Percentiles rank a stretch among this genome's conserved stretches.
phyloP scores from a whole-genome alignment of 2,888 invertebrate species.

The Eupithecia abbreviata region DNA sequence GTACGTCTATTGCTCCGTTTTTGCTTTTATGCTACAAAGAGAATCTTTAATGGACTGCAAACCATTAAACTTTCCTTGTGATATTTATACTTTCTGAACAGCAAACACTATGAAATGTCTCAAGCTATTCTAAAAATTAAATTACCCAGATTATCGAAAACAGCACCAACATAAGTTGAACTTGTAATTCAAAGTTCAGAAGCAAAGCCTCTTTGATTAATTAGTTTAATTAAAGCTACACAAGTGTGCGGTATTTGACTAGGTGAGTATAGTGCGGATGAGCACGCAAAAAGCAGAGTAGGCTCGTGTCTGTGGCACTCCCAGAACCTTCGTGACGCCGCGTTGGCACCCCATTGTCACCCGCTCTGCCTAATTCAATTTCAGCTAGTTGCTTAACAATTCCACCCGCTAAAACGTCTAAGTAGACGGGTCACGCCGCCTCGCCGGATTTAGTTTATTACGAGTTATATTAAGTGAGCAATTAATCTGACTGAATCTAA shows the following conservation, averaged over 20 bases:
- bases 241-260: constrained; percentile 30
- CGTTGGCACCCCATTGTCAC: constrained; percentile 49
- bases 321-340: constrained; percentile 14
- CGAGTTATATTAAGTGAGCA: constrained; percentile 70
- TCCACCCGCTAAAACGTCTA: constrained; percentile 67
- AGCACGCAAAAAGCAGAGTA: constrained; percentile 49
- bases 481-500: constrained; percentile 65
- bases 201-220: constrained; percentile 22
- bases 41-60: constrained; percentile 11
- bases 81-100: constrained; percentile 4
- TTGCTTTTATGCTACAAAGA: constrained; percentile 7
- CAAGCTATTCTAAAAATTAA: not conserved
- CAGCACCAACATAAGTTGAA: constrained; percentile 14
- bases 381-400: constrained; percentile 70
- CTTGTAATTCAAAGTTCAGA: constrained; percentile 8
- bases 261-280: constrained; percentile 45
- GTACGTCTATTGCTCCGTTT: constrained; percentile 1
- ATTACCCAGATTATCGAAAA: not conserved
- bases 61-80: not conserved
- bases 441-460: constrained; percentile 72
- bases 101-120: not conserved
- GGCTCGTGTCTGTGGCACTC: constrained; percentile 41
- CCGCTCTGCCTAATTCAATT: constrained; percentile 71
- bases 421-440: constrained; percentile 70
- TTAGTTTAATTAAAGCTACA: constrained; percentile 32